Evolutionary conservation across 2,888 invertebrate species (phyloP), one percentile per base, ranked within the genome.

Genomic region (Homarus gammarus): DNA sequence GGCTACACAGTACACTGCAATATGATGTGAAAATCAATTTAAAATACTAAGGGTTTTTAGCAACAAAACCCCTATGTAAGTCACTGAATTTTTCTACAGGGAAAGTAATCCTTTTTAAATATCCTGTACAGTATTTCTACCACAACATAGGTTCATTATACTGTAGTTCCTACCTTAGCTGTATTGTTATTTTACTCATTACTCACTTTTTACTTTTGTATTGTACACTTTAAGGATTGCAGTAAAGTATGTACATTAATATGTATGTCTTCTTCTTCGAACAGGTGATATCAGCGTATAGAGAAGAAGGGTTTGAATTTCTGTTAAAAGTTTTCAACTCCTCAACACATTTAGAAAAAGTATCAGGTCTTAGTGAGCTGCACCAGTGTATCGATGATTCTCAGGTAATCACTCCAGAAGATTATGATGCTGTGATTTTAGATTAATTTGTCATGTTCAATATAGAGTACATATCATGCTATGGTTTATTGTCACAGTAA

Each of bases 341-440:
- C 92, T 96, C 97, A 0, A 96, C 95, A 90, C 96, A 96, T 94
- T 95, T 99, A 93, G 98, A 99, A 94, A 96, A 97, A 92, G 94
- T 99, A 2, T 97, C 98, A 0, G 98, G 98, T 0, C 95, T 99
- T 33, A 94, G 94, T 72, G 93, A 94, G 92, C 93, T 95, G 91
- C 95, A 90, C 12, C 84, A 87, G 36, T 83, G 86, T 61, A 61
- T 84, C 18, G 78, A 86, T 78, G 89, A 89, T 38, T 86, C 89
- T 6, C 86, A 90, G 90, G 90, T 90, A 75, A n/a, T 64, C 6
- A 64, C 8, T 64, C 27, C 27, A 27, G 22, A 64, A 64, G 6
- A 64, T 3, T 0, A n/a, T 18, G 56, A 15, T n/a, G n/a, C n/a
- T n/a, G n/a, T 56, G 22, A 56, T 18, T 18, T 18, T 56, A 56